Evolutionary conservation across 1,140 invertebrate species (phyloP).

Genomic region (Brachionus paranguensis): DNA sequence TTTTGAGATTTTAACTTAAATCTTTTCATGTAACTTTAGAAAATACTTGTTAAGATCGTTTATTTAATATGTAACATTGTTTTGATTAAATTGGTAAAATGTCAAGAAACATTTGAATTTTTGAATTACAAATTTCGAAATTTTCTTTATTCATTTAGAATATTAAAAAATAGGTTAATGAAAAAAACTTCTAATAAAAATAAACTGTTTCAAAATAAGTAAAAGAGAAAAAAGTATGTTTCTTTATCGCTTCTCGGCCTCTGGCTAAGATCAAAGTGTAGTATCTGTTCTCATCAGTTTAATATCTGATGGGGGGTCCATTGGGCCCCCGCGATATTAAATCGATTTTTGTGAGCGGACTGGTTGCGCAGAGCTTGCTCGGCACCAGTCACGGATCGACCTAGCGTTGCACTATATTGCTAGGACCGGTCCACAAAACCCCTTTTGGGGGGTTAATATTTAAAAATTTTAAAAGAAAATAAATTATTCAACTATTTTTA

Average conservation of each 20-base stretch:
- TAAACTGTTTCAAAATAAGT: too few relatives aligned
- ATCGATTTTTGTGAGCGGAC: conserved; percentile 31
- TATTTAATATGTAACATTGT: too few relatives aligned
- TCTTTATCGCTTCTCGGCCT: conserved; percentile 30
- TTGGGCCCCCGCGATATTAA: conserved; percentile 34
- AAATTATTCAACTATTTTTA: too few relatives aligned
- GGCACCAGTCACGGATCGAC: conserved; percentile 38
- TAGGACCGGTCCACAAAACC: conserved; percentile 31
- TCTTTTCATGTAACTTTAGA: too few relatives aligned
- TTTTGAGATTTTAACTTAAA: too few relatives aligned
- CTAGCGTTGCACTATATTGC: conserved; percentile 10
- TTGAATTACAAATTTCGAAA: neutral
- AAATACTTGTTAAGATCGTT: too few relatives aligned
- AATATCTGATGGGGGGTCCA: conserved; percentile 37
- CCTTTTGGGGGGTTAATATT: neutral
- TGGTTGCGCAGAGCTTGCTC: conserved; percentile 38
- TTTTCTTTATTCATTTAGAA: neutral
- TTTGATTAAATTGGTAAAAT: too few relatives aligned
- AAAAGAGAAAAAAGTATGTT: too few relatives aligned
- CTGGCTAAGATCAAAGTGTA: conserved; percentile 39
- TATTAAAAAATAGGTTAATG: neutral
- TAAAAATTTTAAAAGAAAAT: neutral
- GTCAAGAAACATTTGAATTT: neutral
- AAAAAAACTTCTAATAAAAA: neutral
- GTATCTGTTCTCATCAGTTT: conserved; percentile 39